Percentiles rank a stretch among this genome's conserved stretches.
phyloP scores from a whole-genome alignment of 2,113 vertebrate species.

The Cavia aperea region DNA sequence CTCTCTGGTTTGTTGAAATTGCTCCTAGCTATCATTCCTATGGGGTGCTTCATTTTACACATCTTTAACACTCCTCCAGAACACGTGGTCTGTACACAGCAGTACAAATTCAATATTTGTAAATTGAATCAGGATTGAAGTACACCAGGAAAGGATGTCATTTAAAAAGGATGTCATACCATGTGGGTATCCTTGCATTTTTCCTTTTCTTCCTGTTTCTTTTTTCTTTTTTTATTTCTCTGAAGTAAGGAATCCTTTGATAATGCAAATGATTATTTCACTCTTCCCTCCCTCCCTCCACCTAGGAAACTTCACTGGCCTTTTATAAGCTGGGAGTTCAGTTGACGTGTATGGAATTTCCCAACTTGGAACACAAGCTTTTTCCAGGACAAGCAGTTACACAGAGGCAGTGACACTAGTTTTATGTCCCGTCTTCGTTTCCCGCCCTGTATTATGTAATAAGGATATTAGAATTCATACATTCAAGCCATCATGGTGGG shows the following conservation, averaged over 20 bases:
- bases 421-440: background rate
- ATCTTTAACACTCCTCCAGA: conserved; percentile 21
- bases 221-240: background rate
- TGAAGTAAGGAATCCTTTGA: conserved; percentile 34
- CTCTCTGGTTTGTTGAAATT: conserved; percentile 52
- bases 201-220: background rate
- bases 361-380: background rate
- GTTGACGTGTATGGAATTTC: background rate
- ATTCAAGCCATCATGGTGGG: background rate
- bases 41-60: conserved; percentile 45
- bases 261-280: conserved; percentile 34
- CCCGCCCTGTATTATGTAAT: background rate
- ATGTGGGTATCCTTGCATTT: background rate
- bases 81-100: conserved; percentile 22
- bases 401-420: background rate
- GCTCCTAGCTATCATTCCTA: conserved; percentile 47
- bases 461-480: background rate
- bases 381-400: background rate
- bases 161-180: background rate
- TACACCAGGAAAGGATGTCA: conserved; percentile 17
- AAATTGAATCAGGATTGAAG: conserved; percentile 40
- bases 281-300: background rate
- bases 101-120: conserved; percentile 29
- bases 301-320: background rate
- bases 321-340: conserved; percentile 21